Conservation (phyloP, 2,797 vertebrate genomes). For the Mergus octosetaceus region DNA sequence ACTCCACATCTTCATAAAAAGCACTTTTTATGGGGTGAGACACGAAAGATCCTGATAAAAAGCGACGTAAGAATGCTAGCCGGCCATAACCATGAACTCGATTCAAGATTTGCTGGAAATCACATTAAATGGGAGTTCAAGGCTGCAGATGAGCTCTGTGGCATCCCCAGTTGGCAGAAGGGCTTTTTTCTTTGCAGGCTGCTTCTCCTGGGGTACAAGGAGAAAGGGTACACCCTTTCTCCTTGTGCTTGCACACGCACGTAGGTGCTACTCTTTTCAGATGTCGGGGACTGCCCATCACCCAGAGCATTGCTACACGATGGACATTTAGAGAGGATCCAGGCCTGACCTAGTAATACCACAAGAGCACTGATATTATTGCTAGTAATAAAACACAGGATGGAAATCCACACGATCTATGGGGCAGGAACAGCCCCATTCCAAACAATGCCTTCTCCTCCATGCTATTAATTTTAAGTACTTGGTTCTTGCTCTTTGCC, state of each 20-base stretch:
- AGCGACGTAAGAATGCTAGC: slow-evolving; percentile 18
- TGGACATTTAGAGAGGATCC: not conserved
- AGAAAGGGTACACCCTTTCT: not conserved
- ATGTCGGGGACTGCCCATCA: not conserved
- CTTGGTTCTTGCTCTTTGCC: not conserved
- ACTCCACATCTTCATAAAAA: slow-evolving; percentile 53
- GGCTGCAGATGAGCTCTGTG: not conserved
- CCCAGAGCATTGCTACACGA: not conserved
- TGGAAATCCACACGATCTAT: not conserved
- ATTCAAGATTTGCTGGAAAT: slow-evolving; percentile 43
- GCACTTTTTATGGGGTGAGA: slow-evolving; percentile 52
- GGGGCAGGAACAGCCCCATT: not conserved
- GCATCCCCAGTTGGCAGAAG: not conserved
- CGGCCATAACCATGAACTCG: not conserved
- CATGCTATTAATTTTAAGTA: not conserved
- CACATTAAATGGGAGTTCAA: not conserved
- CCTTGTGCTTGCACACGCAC: not conserved
- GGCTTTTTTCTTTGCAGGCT: not conserved
- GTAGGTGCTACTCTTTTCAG: not conserved
- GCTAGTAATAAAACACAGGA: not conserved
- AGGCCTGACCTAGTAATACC: not conserved
- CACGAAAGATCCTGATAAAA: slow-evolving; percentile 42
- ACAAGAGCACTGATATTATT: not conserved
- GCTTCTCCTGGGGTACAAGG: not conserved
- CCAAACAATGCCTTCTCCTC: not conserved